Conservation (phyloP, 2,113 vertebrate species). For the Phalacrocorax brasilianus region DNA sequence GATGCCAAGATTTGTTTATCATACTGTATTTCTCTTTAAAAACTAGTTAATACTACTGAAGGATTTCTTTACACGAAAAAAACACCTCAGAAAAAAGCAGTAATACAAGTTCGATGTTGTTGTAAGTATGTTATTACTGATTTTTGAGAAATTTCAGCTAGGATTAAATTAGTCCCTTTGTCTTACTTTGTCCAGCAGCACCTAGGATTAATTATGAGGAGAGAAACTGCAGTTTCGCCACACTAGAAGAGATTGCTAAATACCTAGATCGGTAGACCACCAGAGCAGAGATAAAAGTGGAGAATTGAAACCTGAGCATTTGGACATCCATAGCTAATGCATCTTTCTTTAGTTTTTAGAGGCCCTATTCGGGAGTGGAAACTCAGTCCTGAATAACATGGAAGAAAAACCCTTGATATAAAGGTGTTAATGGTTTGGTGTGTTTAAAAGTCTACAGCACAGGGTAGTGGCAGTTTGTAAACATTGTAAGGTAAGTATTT, state of each 20-base stretch:
- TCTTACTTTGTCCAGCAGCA: background rate
- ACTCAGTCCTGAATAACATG: background rate
- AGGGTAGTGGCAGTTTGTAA: background rate
- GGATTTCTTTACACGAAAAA: too few species aligned
- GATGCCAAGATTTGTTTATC: background rate
- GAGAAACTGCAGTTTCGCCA: background rate
- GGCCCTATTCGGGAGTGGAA: background rate
- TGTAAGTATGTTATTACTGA: background rate
- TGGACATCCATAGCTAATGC: background rate
- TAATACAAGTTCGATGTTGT: background rate
- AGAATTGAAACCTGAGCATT: background rate
- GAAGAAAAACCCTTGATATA: background rate
- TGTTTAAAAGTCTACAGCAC: background rate
- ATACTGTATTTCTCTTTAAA: background rate
- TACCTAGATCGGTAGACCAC: background rate
- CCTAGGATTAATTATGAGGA: background rate
- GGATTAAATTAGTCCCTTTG: background rate
- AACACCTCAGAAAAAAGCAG: fast-evolving
- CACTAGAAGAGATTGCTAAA: background rate
- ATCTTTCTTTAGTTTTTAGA: background rate
- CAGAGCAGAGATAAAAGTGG: background rate
- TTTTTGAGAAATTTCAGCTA: background rate
- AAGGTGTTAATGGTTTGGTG: background rate
- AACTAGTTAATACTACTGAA: background rate
- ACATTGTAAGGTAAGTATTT: background rate